Evolutionary conservation across 2,888 invertebrate genomes (phyloP).

Genomic region (Eristalinus sepulchralis): DNA sequence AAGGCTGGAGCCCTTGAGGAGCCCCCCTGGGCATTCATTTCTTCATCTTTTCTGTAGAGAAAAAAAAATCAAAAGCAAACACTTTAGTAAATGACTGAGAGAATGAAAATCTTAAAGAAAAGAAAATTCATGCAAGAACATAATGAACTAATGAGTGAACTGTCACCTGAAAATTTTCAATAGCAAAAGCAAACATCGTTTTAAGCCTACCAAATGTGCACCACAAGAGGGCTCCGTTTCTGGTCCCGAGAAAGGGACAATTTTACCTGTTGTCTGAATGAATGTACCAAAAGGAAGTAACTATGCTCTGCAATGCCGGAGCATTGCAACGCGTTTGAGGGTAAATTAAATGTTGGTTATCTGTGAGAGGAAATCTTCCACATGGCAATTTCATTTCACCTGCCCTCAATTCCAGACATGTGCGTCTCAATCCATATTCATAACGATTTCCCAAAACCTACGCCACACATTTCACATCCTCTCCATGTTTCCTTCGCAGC

Average conservation of each 20-base stretch:
- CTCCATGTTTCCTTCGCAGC: constrained; percentile 33
- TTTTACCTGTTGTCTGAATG: background rate
- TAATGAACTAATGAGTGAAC: background rate
- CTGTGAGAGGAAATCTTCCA: background rate
- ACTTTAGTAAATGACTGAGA: background rate
- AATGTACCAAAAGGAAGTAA: background rate
- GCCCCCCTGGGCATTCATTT: constrained; percentile 81
- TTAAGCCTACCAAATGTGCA: background rate
- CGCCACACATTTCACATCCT: constrained; percentile 5
- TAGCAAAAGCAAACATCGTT: background rate
- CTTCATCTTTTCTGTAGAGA: constrained; percentile 80
- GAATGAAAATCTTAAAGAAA: background rate
- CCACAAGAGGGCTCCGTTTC: background rate
- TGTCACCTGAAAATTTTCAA: background rate
- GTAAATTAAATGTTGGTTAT: background rate
- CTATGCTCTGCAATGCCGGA: background rate
- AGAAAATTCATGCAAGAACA: background rate
- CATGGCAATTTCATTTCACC: constrained; percentile 49
- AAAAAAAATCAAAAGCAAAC: constrained; percentile 45
- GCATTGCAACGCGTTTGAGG: background rate
- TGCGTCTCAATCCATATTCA: constrained; percentile 58
- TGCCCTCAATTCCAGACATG: constrained; percentile 65
- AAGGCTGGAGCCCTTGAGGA: constrained; percentile 82
- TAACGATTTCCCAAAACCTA: constrained; percentile 36
- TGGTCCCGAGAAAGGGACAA: background rate